Conservation (phyloP, 2,113 vertebrate species). For the Corydoras sp. region DNA sequence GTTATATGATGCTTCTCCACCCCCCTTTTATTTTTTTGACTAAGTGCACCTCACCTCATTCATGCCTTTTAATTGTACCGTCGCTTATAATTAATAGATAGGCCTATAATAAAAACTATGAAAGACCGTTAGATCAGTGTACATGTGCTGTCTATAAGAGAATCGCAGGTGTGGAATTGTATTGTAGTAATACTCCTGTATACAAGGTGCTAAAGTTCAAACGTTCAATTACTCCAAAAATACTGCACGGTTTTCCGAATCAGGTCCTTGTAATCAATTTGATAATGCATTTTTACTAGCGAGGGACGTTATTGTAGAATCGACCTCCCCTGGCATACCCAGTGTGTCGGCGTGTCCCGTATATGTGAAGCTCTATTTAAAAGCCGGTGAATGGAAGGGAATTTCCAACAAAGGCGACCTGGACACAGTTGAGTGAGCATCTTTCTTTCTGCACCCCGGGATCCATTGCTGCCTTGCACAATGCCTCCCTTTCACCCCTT, state of each 20-base stretch:
- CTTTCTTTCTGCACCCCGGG: conserved; percentile 69
- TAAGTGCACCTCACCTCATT: too few species aligned
- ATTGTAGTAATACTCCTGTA: neutral
- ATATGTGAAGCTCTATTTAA: conserved; percentile 71
- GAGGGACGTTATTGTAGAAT: conserved; percentile 26
- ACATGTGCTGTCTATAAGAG: neutral
- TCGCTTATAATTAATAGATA: too few species aligned
- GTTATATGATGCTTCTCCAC: too few species aligned
- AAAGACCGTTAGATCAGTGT: neutral
- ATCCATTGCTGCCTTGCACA: conserved; percentile 67
- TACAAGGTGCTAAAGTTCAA: neutral
- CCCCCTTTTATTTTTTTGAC: too few species aligned
- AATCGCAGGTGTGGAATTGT: neutral
- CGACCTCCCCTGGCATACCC: conserved; percentile 34
- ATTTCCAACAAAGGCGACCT: conserved; percentile 73
- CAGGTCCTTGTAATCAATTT: conserved; percentile 6
- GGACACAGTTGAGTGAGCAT: conserved; percentile 78
- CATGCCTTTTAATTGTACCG: too few species aligned
- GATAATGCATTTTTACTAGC: conserved; percentile 28
- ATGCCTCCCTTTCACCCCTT: conserved; percentile 70
- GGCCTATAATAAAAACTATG: too few species aligned
- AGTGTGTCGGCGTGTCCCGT: conserved; percentile 30
- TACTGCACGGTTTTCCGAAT: neutral
- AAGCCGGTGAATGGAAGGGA: conserved; percentile 72
- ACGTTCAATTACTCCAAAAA: neutral